A percentile compares a stretch with the other conserved stretches of the same genome.
These are phyloP conservation scores for Pygmarrhopalites habei DNA, from an alignment of 1,140 invertebrate species.

Conservation along the genomic window DNA sequence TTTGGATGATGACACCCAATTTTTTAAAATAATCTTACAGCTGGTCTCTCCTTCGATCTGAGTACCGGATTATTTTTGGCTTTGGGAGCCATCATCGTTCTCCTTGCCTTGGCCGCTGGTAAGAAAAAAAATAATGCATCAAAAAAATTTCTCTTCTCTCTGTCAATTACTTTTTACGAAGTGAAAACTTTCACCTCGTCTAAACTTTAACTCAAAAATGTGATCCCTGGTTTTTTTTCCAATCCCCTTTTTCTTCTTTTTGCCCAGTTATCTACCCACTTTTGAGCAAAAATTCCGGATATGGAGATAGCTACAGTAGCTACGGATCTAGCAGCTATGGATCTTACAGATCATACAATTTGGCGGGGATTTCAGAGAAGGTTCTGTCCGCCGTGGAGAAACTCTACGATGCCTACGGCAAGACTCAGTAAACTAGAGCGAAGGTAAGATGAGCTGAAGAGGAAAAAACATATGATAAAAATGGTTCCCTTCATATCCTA, in stretches of 20 bases:
- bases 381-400: conserved; percentile 35
- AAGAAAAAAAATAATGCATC: conserved; percentile 14
- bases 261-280: conserved; percentile 39
- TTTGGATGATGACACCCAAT: no score
- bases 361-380: conserved; percentile 37
- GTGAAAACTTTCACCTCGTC: no score
- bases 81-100: conserved; percentile 40
- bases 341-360: conserved; percentile 38
- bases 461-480: no score
- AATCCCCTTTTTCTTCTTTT: neutral
- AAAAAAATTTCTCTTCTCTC: no score
- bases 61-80: conserved; percentile 40
- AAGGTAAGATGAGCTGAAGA: conserved; percentile 9
- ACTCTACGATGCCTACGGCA: conserved; percentile 39
- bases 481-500: no score
- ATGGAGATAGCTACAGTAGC: conserved; percentile 33
- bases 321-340: conserved; percentile 29
- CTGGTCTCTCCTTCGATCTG: conserved; percentile 39
- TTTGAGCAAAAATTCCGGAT: conserved; percentile 39
- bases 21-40: no score
- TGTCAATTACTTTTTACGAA: no score
- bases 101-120: conserved; percentile 39
- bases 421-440: conserved; percentile 39
- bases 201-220: no score
- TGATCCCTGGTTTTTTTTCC: no score